These are phyloP conservation scores for Pseudomugil gertrudae DNA, from an alignment of 2,797 vertebrate genomes.

Conservation along the genomic window DNA sequence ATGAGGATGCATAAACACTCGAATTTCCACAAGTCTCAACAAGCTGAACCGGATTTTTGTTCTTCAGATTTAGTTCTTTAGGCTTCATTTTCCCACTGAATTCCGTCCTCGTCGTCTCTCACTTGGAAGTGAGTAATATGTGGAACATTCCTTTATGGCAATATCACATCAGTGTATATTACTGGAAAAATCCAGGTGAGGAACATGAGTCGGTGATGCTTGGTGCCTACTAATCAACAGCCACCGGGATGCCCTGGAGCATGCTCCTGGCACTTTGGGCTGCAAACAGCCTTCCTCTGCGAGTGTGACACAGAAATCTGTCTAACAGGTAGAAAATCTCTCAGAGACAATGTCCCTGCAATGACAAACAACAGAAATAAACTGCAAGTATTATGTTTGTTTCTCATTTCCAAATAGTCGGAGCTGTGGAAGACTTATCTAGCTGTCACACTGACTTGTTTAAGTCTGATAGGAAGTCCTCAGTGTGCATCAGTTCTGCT, in stretches of 20 bases:
- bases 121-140: no score
- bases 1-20: no score
- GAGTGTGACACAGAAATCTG: no score
- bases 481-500: not conserved
- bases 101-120: no score
- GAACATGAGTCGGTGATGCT: slow-evolving; percentile 1
- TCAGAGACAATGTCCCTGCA: not conserved
- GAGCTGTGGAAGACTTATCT: not conserved
- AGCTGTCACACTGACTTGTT: no score
- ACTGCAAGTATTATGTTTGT: not conserved
- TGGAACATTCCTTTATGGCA: no score
- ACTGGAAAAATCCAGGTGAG: slow-evolving; percentile 12
- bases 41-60: no score
- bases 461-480: not conserved
- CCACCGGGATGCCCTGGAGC: not conserved
- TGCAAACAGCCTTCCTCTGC: not conserved
- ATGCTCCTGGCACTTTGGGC: fast-evolving
- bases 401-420: not conserved
- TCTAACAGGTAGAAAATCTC: not conserved
- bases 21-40: no score
- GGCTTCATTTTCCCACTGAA: no score
- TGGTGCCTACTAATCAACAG: slow-evolving; percentile 1
- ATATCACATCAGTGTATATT: no score
- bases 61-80: no score
- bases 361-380: not conserved